Conservation (phyloP, 1,140 invertebrate genomes). For the Eupeodes corollae region DNA sequence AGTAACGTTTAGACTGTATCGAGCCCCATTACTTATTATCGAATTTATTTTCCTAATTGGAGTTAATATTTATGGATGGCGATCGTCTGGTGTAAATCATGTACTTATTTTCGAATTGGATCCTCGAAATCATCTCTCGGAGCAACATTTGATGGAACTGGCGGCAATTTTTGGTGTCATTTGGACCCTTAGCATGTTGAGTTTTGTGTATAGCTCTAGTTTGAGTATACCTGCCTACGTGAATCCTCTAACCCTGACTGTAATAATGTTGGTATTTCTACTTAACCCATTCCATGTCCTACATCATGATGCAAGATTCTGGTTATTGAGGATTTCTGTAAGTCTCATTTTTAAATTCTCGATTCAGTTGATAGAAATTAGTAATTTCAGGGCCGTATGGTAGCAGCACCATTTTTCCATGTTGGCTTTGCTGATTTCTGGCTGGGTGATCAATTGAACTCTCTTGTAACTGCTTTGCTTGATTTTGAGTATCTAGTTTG, state of each 20-base stretch:
- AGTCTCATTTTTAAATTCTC: constrained; percentile 32
- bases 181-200: constrained; percentile 76
- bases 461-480: constrained; percentile 74
- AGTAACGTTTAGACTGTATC: constrained; percentile 75
- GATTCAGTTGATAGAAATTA: constrained; percentile 1
- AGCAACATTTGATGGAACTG: constrained; percentile 94
- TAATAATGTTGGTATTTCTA: constrained; percentile 79
- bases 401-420: constrained; percentile 87
- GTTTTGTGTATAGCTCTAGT: constrained; percentile 71
- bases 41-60: constrained; percentile 93
- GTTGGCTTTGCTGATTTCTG: constrained; percentile 99
- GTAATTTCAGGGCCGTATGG: constrained; percentile 58
- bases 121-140: constrained; percentile 89
- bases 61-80: constrained; percentile 97
- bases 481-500: constrained; percentile 91
- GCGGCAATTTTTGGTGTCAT: constrained; percentile 90
- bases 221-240: constrained; percentile 85
- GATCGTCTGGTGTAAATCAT: constrained; percentile 96
- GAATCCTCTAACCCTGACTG: constrained; percentile 76
- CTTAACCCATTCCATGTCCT: constrained; percentile 91
- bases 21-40: constrained; percentile 85
- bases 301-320: constrained; percentile 79
- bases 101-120: constrained; percentile 98
- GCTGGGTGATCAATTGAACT: constrained; percentile 98
- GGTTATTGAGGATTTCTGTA: constrained; percentile 66